Base-by-base conservation (phyloP, 1,140 invertebrate species). In the Cyclina sinensis region DNA sequence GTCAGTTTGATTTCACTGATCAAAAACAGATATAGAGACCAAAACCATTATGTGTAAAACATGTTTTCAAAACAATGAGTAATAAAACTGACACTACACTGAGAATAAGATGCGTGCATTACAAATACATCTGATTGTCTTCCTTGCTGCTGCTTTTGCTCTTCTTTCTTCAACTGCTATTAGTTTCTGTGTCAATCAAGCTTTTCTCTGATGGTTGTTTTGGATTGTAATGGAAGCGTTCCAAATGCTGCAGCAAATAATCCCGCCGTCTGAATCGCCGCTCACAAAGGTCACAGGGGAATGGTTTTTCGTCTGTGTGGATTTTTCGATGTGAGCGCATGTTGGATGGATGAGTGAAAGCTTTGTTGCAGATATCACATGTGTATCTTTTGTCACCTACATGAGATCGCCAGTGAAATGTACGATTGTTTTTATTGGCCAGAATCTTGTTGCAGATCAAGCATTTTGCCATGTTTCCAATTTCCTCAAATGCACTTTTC, bases 291-390 rank as follows among this genome's bases (percentile, higher is more conserved):
- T 78, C 59, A 54, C 89, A 90, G 11, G 68, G 68, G 65, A 88
- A 90, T 0, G 89, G 89, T 51, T 90, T 90, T 30, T 84, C 89
- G n/a, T 85, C 89, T 1, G 85, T 90, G 80, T 90, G 89, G 21
- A 84, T 90, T 88, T 85, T 87, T 76, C 85, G 70, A 48, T 90
- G 89, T 43, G 80, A 79, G 27, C 81, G 68, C 80, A 90, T 83
- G 43, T 90, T 90, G 18, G 85, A 88, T 46, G 80, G 85, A 32
- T 87, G 89, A 16, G 85, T 88, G 62, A 90, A 90, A 30, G 78
- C 85, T 57, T 90, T 87, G 57, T 79, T 70, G 74, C 89, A 90
- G 7, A 90, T 79, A 73, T 88, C 85, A 48, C 89, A 90, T 2
- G 68, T 83, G 59, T 78, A 88, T 18, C 79, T 81, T 54, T 88